Base-by-base conservation (phyloP, 2,797 vertebrate genomes). In the Cottoperca gobio region DNA sequence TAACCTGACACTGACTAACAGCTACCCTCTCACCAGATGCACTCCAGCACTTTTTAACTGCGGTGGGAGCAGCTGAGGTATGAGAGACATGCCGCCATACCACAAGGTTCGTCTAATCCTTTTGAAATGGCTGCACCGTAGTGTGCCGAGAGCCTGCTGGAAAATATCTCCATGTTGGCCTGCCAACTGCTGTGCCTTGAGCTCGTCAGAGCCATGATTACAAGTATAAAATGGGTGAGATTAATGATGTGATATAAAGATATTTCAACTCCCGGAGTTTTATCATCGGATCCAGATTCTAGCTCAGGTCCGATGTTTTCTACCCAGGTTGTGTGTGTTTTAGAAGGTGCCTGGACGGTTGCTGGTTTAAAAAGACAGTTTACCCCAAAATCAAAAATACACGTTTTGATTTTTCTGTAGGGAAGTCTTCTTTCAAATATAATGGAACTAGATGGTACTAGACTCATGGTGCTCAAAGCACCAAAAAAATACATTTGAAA, bases 211-310 rank as follows among this genome's bases (percentile, higher is more conserved):
- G 64, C 53, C 42, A 3, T 71, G 72, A 81, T 79, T 76, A 71
- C 49, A 31, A 52, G 64, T 70, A 79, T 81, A 64, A 83, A 86
- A 88, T 61, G 73, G 88, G 66, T 43, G 64, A 89, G 84, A 92
- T 88, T 86, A 81, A 91, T 88, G 86, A 84, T 53, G 84, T 90
- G 86, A 88, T 64, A 77, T 71, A 63, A 77, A 64, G 28, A 71
- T 62, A 85, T 79, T 88, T 78, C 46, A 74, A n/a, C 78, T 78
- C 33, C 12, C 42, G 62, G 49, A 82, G 52, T 49, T 69, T 75
- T 24, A 76, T 58, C 37, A 26, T 40, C 11, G 0, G 57, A 70
- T 66, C 37, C 49, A 55, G 55, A 78, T 76, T 61, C 23, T 69
- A 54, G 37, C 33, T 55, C 19, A 68, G 55, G 57, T 33, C 60